A percentile compares a stretch with the other conserved stretches of the same genome.
Conservation (phyloP, 2,113 vertebrate species). For the Poeciliopsis turrubarensis region DNA sequence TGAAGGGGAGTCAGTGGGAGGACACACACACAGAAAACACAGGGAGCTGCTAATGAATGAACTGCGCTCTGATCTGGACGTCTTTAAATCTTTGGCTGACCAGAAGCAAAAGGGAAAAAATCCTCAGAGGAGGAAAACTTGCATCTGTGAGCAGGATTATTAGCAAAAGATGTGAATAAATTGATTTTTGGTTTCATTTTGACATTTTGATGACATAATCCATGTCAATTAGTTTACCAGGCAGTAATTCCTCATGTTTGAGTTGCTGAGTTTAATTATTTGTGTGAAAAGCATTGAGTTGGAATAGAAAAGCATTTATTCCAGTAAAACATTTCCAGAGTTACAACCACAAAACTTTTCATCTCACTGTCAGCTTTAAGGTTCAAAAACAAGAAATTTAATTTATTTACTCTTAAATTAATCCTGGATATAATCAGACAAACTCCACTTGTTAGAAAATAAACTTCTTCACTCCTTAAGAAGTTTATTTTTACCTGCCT, state of each 20-base stretch:
- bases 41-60: slow-evolving; percentile 48
- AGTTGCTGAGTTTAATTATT: background rate
- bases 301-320: no score
- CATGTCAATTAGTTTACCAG: background rate
- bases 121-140: slow-evolving; percentile 20
- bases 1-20: slow-evolving; percentile 58
- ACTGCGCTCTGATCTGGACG: slow-evolving; percentile 30
- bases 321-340: no score
- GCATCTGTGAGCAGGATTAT: slow-evolving; percentile 15
- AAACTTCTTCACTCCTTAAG: no score
- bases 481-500: no score
- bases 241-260: background rate
- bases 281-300: background rate
- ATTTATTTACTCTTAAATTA: no score
- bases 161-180: slow-evolving; percentile 14
- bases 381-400: no score
- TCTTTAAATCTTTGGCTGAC: slow-evolving; percentile 32
- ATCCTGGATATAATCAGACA: no score
- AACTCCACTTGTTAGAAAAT: no score
- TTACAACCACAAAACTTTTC: no score
- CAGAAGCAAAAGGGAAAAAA: slow-evolving; percentile 12
- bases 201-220: background rate
- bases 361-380: no score
- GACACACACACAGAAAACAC: slow-evolving; percentile 30
- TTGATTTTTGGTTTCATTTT: slow-evolving; percentile 44